Evolutionary conservation across 2,113 vertebrate species (phyloP).

Genomic region (Dicerorhinus sumatrensis): DNA sequence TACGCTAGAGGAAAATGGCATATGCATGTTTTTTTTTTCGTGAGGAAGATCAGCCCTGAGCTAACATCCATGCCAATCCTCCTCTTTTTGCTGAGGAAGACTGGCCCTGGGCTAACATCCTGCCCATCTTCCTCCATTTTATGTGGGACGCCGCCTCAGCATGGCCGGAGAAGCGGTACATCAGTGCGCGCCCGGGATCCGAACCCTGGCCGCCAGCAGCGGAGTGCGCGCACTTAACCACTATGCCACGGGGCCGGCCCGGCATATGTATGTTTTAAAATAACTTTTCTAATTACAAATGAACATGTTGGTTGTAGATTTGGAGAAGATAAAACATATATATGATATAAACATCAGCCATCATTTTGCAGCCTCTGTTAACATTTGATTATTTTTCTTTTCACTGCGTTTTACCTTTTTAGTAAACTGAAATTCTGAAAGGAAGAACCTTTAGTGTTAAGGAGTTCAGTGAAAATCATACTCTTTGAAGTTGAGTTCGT

Average conservation of each 20-base stretch:
- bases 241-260: too few relatives aligned
- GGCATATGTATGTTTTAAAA: not conserved
- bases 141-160: too few relatives aligned
- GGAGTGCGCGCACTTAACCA: too few relatives aligned
- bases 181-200: too few relatives aligned
- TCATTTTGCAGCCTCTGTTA: not conserved
- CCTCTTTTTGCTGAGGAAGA: too few relatives aligned
- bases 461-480: not conserved
- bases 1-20: not conserved
- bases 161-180: too few relatives aligned
- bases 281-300: not conserved
- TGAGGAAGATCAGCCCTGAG: too few relatives aligned
- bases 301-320: not conserved
- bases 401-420: not conserved
- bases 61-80: too few relatives aligned
- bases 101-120: too few relatives aligned
- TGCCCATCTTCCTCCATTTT: too few relatives aligned
- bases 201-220: too few relatives aligned
- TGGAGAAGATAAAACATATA: not conserved
- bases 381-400: constrained; percentile 18
- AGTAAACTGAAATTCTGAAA: constrained; percentile 26
- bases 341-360: not conserved
- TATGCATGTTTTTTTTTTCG: not conserved
- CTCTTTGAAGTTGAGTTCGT: not conserved
- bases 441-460: not conserved